phyloP scores from a whole-genome alignment of 2,797 vertebrate species.

The Poeciliopsis presidionis region DNA sequence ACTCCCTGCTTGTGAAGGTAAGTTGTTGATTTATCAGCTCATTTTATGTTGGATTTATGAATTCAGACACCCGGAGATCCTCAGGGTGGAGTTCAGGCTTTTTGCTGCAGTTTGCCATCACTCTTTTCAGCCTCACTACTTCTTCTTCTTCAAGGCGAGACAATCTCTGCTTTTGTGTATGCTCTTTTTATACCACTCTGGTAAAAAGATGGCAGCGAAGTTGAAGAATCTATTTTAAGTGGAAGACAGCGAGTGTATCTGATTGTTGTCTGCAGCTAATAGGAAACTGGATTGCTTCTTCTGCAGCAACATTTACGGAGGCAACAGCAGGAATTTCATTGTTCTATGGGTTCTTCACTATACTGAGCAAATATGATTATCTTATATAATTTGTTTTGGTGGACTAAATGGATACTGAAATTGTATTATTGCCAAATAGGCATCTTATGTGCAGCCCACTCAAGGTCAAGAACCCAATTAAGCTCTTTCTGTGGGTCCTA shows the following conservation, averaged over 20 bases:
- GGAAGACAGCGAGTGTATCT: background rate
- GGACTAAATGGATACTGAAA: background rate
- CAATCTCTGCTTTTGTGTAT: background rate
- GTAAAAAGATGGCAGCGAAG: background rate
- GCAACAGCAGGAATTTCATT: background rate
- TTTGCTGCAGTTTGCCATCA: background rate
- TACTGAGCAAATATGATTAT: background rate
- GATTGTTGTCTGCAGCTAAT: background rate
- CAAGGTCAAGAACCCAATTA: background rate
- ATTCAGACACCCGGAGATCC: background rate
- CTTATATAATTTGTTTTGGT: constrained; percentile 1
- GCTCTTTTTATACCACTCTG: background rate
- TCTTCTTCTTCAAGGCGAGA: background rate
- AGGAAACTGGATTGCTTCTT: background rate
- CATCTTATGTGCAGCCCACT: background rate
- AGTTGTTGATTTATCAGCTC: background rate
- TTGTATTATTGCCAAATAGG: background rate
- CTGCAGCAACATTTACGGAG: background rate
- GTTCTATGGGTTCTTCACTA: background rate
- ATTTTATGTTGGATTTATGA: background rate
- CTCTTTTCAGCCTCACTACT: background rate
- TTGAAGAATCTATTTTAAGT: background rate
- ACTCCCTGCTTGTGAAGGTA: background rate
- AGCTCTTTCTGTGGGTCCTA: background rate
- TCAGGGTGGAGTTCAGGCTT: background rate